Conservation (phyloP, 1,140 invertebrate genomes). For the Megathymus violae region DNA sequence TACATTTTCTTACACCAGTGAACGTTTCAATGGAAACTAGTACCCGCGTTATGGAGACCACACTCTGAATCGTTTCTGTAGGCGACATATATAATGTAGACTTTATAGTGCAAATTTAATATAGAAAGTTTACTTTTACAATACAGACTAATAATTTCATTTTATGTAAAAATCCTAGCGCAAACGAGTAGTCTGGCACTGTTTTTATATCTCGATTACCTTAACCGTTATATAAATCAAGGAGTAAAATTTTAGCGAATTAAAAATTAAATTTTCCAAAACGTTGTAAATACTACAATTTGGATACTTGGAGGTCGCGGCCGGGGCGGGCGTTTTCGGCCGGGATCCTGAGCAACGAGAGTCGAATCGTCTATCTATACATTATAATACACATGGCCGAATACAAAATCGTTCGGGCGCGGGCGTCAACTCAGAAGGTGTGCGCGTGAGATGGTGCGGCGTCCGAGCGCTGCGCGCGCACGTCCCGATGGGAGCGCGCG, state of each 20-base stretch:
- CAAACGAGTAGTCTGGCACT: constrained; percentile 80
- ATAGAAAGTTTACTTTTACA: constrained; percentile 81
- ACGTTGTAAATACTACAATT: constrained; percentile 83
- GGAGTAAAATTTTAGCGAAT: constrained; percentile 83
- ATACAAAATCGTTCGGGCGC: constrained; percentile 51
- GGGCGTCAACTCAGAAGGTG: constrained; percentile 59
- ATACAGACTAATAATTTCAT: constrained; percentile 82
- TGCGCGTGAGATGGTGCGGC: constrained; percentile 51
- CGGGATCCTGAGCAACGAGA: constrained; percentile 71
- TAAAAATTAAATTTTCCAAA: constrained; percentile 84
- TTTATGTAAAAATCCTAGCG: constrained; percentile 82
- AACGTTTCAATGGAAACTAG: constrained; percentile 17
- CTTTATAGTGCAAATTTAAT: constrained; percentile 81
- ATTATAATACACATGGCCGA: constrained; percentile 59
- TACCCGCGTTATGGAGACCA: constrained; percentile 17
- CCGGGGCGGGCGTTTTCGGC: constrained; percentile 59
- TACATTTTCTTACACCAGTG: constrained; percentile 25
- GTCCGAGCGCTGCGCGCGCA: constrained; percentile 62
- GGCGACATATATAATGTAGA: constrained; percentile 75
- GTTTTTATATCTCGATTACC: constrained; percentile 76
- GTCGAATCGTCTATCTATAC: constrained; percentile 70
- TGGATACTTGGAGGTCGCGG: constrained; percentile 63
- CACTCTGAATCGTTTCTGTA: constrained; percentile 54
- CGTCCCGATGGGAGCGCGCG: constrained; percentile 75
- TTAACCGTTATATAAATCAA: constrained; percentile 82